phyloP scores from a whole-genome alignment of 2,888 invertebrate species.

The Rhopalosiphum nymphaeae region DNA sequence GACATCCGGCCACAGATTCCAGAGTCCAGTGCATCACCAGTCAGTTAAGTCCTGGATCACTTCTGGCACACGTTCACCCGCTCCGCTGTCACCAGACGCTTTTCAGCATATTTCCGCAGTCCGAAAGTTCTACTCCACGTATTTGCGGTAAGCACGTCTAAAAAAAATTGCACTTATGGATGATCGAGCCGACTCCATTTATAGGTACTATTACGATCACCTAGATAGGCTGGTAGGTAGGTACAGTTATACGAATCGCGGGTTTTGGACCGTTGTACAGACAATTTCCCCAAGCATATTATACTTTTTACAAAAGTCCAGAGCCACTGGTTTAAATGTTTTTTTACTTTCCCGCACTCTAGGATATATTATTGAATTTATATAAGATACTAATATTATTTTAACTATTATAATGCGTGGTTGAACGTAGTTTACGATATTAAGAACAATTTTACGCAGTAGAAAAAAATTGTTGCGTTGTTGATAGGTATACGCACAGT shows the following conservation, averaged over 20 bases:
- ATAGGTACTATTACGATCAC: background rate
- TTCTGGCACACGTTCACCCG: background rate
- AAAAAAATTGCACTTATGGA: background rate
- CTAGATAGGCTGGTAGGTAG: background rate
- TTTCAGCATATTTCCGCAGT: background rate
- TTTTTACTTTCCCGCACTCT: background rate
- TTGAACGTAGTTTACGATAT: background rate
- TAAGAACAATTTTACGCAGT: background rate
- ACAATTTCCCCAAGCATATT: background rate
- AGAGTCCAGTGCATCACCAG: background rate
- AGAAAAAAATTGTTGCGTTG: background rate
- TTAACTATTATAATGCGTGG: background rate
- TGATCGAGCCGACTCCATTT: background rate
- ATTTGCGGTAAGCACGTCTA: constrained; percentile 26
- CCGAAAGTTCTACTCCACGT: background rate
- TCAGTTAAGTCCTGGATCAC: background rate
- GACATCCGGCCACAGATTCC: background rate
- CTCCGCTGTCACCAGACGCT: background rate
- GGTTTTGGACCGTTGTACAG: background rate
- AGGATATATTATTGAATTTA: background rate
- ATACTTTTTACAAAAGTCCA: background rate
- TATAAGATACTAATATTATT: background rate
- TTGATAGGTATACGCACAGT: background rate
- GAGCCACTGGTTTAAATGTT: background rate
- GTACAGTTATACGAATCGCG: background rate